Evolutionary conservation across 2,888 invertebrate species (phyloP).

Genomic region (Volucella zonaria): DNA sequence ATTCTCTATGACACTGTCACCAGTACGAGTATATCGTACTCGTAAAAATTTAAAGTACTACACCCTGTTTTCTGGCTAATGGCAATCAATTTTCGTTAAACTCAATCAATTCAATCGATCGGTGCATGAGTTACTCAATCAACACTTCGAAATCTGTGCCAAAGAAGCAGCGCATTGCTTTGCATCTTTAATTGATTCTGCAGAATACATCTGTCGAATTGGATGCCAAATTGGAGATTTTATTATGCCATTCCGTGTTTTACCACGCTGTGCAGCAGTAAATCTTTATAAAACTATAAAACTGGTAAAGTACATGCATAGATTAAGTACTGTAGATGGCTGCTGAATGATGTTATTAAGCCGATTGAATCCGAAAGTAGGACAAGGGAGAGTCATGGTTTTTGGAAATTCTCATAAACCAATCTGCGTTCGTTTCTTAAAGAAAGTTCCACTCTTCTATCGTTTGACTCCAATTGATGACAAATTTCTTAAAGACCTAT

Average conservation of each 20-base stretch:
- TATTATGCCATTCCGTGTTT: neutral
- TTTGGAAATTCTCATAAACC: too few relatives aligned
- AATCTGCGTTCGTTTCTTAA: too few relatives aligned
- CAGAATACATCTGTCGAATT: too few relatives aligned
- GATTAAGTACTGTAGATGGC: too few relatives aligned
- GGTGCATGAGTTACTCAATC: slow-evolving; percentile 37
- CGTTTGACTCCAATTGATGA: too few relatives aligned
- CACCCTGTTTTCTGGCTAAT: neutral
- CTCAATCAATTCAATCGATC: slow-evolving; percentile 38
- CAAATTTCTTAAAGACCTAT: too few relatives aligned
- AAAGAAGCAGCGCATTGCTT: slow-evolving; percentile 10
- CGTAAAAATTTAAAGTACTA: neutral
- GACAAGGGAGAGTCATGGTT: too few relatives aligned
- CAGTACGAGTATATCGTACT: neutral
- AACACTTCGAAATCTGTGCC: slow-evolving; percentile 33
- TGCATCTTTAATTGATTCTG: neutral
- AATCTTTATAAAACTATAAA: neutral
- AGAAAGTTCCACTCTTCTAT: too few relatives aligned
- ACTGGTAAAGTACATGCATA: too few relatives aligned
- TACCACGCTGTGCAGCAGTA: neutral
- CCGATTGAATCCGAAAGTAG: too few relatives aligned
- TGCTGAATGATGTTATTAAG: too few relatives aligned
- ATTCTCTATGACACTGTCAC: neutral
- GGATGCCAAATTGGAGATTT: too few relatives aligned
- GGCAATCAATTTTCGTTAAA: slow-evolving; percentile 32